Conservation (phyloP, 1,140 invertebrate genomes). For the Mercenaria mercenaria region DNA sequence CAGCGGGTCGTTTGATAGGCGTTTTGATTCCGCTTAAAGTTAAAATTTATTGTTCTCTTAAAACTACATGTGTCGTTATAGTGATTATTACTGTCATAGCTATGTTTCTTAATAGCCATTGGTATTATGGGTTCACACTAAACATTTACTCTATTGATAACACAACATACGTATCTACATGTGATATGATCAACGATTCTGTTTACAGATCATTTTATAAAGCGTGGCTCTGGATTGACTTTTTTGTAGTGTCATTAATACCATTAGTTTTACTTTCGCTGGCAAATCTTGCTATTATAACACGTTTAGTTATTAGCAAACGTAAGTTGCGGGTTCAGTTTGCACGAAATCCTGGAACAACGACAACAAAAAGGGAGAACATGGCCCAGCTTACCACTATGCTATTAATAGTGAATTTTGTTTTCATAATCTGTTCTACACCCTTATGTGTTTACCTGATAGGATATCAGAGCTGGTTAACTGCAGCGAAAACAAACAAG, state of each 20-base stretch:
- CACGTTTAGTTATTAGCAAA: not conserved
- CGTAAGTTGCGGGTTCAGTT: not conserved
- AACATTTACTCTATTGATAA: not conserved
- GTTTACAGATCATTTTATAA: constrained; percentile 33
- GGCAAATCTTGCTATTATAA: not conserved
- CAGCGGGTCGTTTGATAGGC: constrained; percentile 75
- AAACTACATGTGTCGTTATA: constrained; percentile 48
- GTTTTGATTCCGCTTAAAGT: constrained; percentile 74
- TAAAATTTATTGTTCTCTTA: constrained; percentile 60
- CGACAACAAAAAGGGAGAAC: not conserved
- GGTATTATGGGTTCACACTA: constrained; percentile 66
- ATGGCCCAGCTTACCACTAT: not conserved
- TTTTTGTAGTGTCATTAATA: not conserved
- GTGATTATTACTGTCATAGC: constrained; percentile 48
- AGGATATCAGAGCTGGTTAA: not conserved
- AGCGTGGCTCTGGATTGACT: constrained; percentile 63
- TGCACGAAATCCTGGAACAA: too few species aligned
- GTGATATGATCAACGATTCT: not conserved
- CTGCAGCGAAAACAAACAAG: not conserved
- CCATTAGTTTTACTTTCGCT: not conserved
- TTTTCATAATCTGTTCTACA: constrained; percentile 48
- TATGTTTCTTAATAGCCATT: constrained; percentile 69
- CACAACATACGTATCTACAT: not conserved
- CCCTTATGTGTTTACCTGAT: constrained; percentile 48
- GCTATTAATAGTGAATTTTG: constrained; percentile 26